Percentiles rank a stretch among this genome's conserved stretches.
These are phyloP conservation scores for Climacteris rufus DNA, from an alignment of 2,113 vertebrate species.

Conservation along the genomic window DNA sequence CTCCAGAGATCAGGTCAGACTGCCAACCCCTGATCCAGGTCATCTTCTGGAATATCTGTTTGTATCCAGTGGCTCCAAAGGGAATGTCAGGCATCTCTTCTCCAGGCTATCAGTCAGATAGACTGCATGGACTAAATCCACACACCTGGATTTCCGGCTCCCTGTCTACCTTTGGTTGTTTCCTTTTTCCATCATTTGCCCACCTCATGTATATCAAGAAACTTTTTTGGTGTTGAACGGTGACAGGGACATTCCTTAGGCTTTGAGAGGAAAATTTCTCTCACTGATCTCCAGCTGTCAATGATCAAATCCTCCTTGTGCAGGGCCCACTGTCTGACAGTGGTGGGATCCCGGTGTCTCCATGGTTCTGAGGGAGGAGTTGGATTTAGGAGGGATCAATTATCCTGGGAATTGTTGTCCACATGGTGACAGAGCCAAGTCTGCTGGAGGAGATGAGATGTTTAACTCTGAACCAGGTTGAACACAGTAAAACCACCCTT, in stretches of 20 bases:
- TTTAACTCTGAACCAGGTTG: neutral
- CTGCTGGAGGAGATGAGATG: neutral
- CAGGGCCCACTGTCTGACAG: neutral
- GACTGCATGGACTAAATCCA: neutral
- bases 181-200: neutral
- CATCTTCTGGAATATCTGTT: neutral
- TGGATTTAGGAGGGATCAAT: neutral
- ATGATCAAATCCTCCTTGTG: neutral
- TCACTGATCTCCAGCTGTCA: neutral
- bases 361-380: neutral
- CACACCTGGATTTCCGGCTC: neutral
- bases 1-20: neutral
- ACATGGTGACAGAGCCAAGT: accelerated
- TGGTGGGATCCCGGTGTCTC: neutral
- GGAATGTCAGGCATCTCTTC: neutral
- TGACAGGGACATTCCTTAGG: neutral
- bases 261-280: neutral
- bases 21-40: neutral
- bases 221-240: accelerated
- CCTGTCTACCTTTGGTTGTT: neutral
- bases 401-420: neutral
- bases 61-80: neutral
- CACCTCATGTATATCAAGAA: accelerated
- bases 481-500: no score
- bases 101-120: neutral